Conservation (phyloP, 2,888 invertebrate genomes). For the Drosophila melanosoma region DNA sequence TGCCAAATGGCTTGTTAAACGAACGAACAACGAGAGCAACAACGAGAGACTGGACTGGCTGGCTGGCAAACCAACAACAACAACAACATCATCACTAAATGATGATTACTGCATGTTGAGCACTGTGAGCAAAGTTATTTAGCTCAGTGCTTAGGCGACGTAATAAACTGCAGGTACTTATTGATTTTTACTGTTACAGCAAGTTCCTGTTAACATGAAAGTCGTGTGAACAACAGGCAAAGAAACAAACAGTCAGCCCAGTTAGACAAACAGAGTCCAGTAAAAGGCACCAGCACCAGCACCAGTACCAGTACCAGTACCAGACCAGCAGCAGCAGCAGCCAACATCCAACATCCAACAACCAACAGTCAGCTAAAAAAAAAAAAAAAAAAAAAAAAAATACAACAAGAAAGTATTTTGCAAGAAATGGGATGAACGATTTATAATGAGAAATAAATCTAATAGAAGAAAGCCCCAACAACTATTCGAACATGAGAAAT, state of each 20-base stretch:
- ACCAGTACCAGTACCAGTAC: too few species aligned
- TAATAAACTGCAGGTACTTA: constrained; percentile 77
- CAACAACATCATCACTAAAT: constrained; percentile 49
- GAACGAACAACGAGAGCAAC: constrained; percentile 29
- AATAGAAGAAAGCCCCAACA: constrained; percentile 17
- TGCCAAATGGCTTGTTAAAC: constrained; percentile 70
- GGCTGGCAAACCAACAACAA: constrained; percentile 8
- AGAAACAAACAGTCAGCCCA: constrained; percentile 44
- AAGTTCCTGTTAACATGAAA: constrained; percentile 75
- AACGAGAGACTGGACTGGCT: constrained; percentile 13
- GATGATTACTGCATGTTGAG: constrained; percentile 75
- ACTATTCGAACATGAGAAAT: constrained; percentile 10
- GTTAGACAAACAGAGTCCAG: constrained; percentile 38
- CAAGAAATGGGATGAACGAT: constrained; percentile 45
- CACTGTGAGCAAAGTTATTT: constrained; percentile 61
- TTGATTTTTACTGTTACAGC: constrained; percentile 78
- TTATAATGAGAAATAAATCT: constrained; percentile 50
- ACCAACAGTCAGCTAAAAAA: constrained; percentile 14
- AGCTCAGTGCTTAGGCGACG: constrained; percentile 67
- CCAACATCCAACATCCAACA: background rate
- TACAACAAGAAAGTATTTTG: constrained; percentile 49
- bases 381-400: constrained; percentile 45
- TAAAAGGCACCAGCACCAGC: constrained; percentile 44
- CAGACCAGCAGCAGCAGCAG: background rate
- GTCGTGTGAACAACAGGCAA: constrained; percentile 71